Evolutionary conservation across 2,113 vertebrate species (phyloP).

Genomic region (Sinocyclocheilus grahami): DNA sequence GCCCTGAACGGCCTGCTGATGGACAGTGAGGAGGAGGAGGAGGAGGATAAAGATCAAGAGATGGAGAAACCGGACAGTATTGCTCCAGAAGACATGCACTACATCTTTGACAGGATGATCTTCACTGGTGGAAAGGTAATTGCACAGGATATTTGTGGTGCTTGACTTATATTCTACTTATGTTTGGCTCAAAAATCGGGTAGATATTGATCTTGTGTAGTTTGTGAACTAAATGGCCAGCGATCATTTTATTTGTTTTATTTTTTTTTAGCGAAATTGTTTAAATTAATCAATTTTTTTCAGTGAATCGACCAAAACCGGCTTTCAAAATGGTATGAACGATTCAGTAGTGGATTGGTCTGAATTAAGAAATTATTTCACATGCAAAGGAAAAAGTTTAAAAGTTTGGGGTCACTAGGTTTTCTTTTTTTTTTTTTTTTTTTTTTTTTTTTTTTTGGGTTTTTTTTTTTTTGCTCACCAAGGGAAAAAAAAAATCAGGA

Average conservation of each 20-base stretch:
- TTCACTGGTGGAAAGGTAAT: constrained; percentile 96
- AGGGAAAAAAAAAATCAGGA: too few relatives aligned
- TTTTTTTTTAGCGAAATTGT: background rate
- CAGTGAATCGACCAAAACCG: too few relatives aligned
- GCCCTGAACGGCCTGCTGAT: constrained; percentile 71
- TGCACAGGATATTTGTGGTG: background rate
- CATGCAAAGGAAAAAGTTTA: background rate
- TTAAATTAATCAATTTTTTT: too few relatives aligned
- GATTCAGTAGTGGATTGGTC: background rate
- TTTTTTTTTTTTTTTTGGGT: too few relatives aligned
- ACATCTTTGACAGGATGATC: constrained; percentile 94
- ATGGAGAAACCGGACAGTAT: constrained; percentile 67
- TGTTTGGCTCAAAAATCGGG: background rate
- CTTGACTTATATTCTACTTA: background rate
- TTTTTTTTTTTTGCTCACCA: too few relatives aligned
- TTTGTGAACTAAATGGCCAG: background rate
- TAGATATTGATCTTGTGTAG: background rate
- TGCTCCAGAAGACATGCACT: constrained; percentile 83
- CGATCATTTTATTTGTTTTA: too few relatives aligned
- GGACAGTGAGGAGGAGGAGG: constrained; percentile 65
- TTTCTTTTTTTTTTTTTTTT: background rate
- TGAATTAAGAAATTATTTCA: background rate
- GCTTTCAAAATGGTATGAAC: background rate
- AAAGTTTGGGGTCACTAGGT: background rate
- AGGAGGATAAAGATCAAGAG: constrained; percentile 68